Evolutionary conservation across 2,113 vertebrate species (phyloP), one percentile per base, ranked within the genome.

Genomic region (Parotia lawesii): DNA sequence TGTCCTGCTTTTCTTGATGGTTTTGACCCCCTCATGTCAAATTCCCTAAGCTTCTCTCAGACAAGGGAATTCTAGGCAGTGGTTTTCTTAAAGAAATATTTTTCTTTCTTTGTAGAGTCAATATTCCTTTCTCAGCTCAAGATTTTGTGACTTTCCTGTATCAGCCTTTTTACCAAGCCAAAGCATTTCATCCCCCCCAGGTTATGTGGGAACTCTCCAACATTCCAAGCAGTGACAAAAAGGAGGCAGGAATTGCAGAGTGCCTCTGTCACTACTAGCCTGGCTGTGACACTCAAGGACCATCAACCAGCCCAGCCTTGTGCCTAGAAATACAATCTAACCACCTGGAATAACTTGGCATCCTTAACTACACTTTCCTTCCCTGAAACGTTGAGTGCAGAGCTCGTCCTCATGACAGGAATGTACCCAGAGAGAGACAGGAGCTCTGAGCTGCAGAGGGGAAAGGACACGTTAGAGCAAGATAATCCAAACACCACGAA

Each of bases 311-410:
- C 58, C 73, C 83, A 89, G 86, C 61, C 81, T 77, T 78, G 64
- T 45, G 76, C 76, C 83, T 71, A 81, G 92, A 96, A 95, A 94
- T 28, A 70, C 9, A 66, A 69, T 53, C 53, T 23, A 89, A 69
- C 25, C 90, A 90, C 79, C 83, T 96, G 94, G 69, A 78, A 92
- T 16, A 35, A 81, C 48, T 15, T 94, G 89, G 89, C 88, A 84
- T 23, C 72, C 69, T 64, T 44, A 64, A 3, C 51, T 40, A 17
- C 11, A 5, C 22, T 40, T 33, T 44, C 47, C 53, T 69, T 37
- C 71, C 56, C 67, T 14, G 15, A 56, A 67, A 74, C 0, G 0
- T 28, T 81, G 27, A 7, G 48, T 15, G 24, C 65, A 84, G 60
- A 86, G 57, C 69, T 80, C 1, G 0, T 73, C 67, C 67, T 65